Percentiles rank a stretch among this genome's conserved stretches.
Evolutionary conservation across 2,888 invertebrate species (phyloP).

Genomic region (Eristalis tenax): DNA sequence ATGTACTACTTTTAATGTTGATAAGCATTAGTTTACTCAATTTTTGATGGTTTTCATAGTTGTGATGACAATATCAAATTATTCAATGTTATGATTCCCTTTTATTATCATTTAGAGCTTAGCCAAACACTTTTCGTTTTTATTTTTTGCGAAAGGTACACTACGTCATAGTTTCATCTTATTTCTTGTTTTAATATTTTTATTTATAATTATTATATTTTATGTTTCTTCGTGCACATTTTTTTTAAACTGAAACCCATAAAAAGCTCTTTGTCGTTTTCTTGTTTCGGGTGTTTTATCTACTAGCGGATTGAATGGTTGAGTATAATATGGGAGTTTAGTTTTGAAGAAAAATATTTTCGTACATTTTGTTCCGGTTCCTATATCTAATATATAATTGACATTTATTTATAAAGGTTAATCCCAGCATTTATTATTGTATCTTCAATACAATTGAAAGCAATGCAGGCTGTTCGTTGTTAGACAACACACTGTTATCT

Average conservation of each 20-base stretch:
- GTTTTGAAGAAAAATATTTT: conserved; percentile 2
- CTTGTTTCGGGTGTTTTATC: conserved; percentile 36
- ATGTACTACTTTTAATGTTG: conserved; percentile 25
- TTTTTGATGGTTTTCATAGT: conserved; percentile 24
- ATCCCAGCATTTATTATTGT: conserved; percentile 4
- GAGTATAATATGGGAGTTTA: background rate
- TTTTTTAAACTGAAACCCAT: conserved; percentile 69
- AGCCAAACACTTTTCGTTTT: conserved; percentile 41
- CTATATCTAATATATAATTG: conserved; percentile 49
- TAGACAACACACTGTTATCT: background rate
- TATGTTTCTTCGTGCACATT: conserved; percentile 43
- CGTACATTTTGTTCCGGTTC: conserved; percentile 21
- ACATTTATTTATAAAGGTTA: conserved; percentile 46
- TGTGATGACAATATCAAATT: conserved; percentile 44
- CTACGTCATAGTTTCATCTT: conserved; percentile 68
- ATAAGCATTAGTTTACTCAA: conserved; percentile 45
- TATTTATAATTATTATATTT: conserved; percentile 43
- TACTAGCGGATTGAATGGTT: conserved; percentile 31
- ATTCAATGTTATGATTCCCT: conserved; percentile 7
- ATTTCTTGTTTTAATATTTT: conserved; percentile 8
- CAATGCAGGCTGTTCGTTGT: conserved; percentile 35
- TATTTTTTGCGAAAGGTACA: conserved; percentile 61
- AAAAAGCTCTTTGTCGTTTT: conserved; percentile 65
- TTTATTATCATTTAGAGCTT: conserved; percentile 54
- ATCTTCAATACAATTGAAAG: conserved; percentile 6